Base-by-base conservation (phyloP, 2,797 vertebrate genomes). In the Sebastes hubbsi region DNA sequence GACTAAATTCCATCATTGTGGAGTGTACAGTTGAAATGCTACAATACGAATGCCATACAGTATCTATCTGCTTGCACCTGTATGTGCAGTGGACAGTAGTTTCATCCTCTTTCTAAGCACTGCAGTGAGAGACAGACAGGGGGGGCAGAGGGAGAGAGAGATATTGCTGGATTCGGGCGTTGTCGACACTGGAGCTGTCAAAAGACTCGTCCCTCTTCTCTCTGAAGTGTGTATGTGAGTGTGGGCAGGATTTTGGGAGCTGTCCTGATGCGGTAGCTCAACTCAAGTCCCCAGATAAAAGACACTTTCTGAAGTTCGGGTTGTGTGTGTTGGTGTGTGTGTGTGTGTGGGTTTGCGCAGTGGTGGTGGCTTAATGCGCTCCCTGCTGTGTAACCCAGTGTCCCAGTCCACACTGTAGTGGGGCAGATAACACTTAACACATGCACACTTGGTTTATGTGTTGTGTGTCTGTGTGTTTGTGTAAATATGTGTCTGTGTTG, bases 281-380 rank as follows among this genome's bases (percentile, higher is more conserved):
- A 90, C 88, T 91, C 85, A 89, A 85, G 88, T 93, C 89, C 81
- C 80, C 74, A 94, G 93, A 95, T 95, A 93, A 95, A 95, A 95
- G 92, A 83, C 86, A 90, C 81, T 88, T 90, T 95, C 93, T 95
- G 91, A 95, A 94, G 94, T 91, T 84, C 62, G 52, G 82, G 46
- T 58, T 90, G 77, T 77, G 27, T 61, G 54, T 52, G 25, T 66
- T 18, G 72, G 87, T 89, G 27, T 87, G 67, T 78, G 27, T 87
- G 67, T 78, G 81, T 64, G 71, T 71, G 46, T 78, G 76, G 55
- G 49, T 59, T 69, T 83, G 75, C 54, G 22, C 79, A 79, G 85
- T 91, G 86, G 87, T 85, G 72, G 89, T 92, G 83, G 87, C 90
- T 92, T 91, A 92, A 88, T 88, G 86, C 78, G 83, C 92, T 94